Conservation (phyloP, 2,113 vertebrate genomes). For the Tor tambroides region DNA sequence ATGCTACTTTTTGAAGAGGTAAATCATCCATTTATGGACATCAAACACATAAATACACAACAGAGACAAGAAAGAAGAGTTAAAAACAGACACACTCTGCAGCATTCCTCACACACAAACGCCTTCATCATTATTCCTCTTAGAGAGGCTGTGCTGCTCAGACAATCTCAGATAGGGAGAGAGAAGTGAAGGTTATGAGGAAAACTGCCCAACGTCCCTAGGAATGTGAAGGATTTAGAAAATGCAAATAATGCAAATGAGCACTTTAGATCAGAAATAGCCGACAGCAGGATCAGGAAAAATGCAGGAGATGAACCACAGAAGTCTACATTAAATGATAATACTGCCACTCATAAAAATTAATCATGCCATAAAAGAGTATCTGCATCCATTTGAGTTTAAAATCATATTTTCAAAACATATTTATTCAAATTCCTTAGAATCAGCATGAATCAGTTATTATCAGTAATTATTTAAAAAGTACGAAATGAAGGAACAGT, state of each 20-base stretch:
- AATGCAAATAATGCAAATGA: constrained; percentile 17
- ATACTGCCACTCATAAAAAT: neutral
- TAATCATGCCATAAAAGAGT: neutral
- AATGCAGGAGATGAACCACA: neutral
- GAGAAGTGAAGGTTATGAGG: neutral
- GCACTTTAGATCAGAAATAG: neutral
- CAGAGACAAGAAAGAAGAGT: neutral
- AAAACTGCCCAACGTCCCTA: constrained; percentile 54
- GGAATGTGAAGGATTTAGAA: neutral
- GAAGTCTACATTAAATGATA: neutral
- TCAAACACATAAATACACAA: neutral
- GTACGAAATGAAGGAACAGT: neutral
- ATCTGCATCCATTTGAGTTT: neutral
- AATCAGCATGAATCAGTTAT: neutral
- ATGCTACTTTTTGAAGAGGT: neutral
- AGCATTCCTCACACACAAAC: neutral
- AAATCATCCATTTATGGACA: neutral
- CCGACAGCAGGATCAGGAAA: neutral
- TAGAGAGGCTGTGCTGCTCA: neutral
- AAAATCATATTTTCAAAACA: neutral
- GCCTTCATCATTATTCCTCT: constrained; percentile 15
- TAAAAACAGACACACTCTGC: neutral
- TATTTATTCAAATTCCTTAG: neutral
- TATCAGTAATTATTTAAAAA: neutral
- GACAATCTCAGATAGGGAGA: neutral